Evolutionary conservation across 2,888 invertebrate genomes (phyloP), one percentile per base, ranked within the genome.

Genomic region (Lucinisca nassula): DNA sequence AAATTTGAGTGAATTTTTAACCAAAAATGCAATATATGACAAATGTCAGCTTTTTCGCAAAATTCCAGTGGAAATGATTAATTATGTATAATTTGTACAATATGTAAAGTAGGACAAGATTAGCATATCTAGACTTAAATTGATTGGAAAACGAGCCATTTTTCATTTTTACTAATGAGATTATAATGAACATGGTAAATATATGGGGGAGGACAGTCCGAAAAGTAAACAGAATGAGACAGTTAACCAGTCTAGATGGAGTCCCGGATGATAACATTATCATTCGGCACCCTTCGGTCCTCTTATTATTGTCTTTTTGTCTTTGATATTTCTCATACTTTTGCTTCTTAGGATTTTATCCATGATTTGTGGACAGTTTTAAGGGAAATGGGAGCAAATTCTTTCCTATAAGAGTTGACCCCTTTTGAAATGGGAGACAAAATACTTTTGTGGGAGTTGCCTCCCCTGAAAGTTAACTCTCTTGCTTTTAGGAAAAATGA

Each of bases 111-210:
- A 35, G 61, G 3, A 27, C 17, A 67, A 35, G 35, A 67, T 67
- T 67, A 35, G 30, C 67, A 67, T 67, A 67, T 67, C 67, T 67
- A 1, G 35, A 35, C 21, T 35, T 32, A 12, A 67, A 67, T 35
- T 12, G 67, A 67, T 67, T 67, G 67, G 67, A 67, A 67, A 67
- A 67, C 24, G 35, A 67, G 35, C 67, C 35, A 21, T 14, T 4
- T 17, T 24, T 67, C 24, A 67, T 35, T 4, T 17, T 17, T 21
- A 67, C 17, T 67, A 67, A 67, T 67, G 67, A 21, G 21, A 21
- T 67, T 67, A 30, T 67, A 67, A 67, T 67, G 67, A 12, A 32
- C 67, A 67, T 35, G 67, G 24, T 35, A 67, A 67, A 35, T 67
- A 35, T 35, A 35, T 35, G 67, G 61, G 67, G 67, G 67, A 8